Evolutionary conservation across 2,888 invertebrate species (phyloP).

Genomic region (Anthophora plumipes): DNA sequence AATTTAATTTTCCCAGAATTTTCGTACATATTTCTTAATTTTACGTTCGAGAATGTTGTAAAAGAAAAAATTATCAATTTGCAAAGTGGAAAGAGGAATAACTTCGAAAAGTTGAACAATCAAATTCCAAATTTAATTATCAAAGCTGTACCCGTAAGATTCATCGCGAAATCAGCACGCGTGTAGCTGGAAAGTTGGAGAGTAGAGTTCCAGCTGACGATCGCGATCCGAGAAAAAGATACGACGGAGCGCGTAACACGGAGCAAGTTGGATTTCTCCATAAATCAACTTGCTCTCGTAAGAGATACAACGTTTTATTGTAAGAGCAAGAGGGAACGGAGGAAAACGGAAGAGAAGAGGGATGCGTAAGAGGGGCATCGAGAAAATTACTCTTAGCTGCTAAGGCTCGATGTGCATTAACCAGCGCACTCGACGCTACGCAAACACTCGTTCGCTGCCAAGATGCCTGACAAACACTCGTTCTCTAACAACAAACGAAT

Average conservation of each 20-base stretch:
- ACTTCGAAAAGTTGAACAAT: too few relatives aligned
- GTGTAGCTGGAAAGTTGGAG: constrained; percentile 5
- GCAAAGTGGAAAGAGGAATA: too few relatives aligned
- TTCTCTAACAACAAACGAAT: constrained; percentile 54
- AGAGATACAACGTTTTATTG: constrained; percentile 62
- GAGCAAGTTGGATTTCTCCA: constrained; percentile 73
- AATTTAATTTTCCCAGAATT: too few relatives aligned
- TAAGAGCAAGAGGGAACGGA: constrained; percentile 24
- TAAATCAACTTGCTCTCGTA: constrained; percentile 75
- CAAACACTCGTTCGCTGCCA: constrained; percentile 63
- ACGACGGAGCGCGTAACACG: constrained; percentile 72
- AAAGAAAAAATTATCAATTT: too few relatives aligned
- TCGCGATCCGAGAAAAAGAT: constrained; percentile 72
- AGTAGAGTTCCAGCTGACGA: constrained; percentile 47
- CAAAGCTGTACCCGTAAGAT: neutral
- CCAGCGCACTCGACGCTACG: constrained; percentile 57
- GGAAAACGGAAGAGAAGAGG: constrained; percentile 20
- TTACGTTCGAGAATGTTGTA: too few relatives aligned
- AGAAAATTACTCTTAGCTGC: constrained; percentile 52
- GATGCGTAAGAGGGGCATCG: constrained; percentile 9
- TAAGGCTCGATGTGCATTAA: constrained; percentile 62
- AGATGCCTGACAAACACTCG: constrained; percentile 66
- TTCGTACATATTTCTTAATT: too few relatives aligned
- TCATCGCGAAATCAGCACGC: neutral
- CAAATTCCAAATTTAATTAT: too few relatives aligned